phyloP scores from a whole-genome alignment of 1,140 invertebrate species.

The Camponotus pennsylvanicus region DNA sequence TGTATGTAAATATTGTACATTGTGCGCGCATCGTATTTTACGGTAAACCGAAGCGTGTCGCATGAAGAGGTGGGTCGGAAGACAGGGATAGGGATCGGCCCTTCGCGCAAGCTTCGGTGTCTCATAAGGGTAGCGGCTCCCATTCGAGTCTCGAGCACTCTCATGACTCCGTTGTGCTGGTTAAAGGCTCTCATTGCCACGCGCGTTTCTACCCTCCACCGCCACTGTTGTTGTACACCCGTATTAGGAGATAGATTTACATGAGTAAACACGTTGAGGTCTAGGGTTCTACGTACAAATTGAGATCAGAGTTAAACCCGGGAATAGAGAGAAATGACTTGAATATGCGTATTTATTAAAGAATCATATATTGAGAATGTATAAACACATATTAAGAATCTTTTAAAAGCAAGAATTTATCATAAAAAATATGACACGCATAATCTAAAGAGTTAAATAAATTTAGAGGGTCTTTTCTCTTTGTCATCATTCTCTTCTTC shows the following conservation, averaged over 20 bases:
- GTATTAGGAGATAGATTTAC: conserved; percentile 76
- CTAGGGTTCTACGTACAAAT: conserved; percentile 72
- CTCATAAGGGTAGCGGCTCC: conserved; percentile 19
- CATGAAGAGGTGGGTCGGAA: conserved; percentile 64
- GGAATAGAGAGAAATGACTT: conserved; percentile 62
- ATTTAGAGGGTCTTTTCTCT: too few relatives aligned
- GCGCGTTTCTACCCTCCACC: conserved; percentile 29
- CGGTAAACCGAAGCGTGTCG: conserved; percentile 76
- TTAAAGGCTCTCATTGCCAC: conserved; percentile 59
- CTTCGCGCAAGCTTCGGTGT: conserved; percentile 32
- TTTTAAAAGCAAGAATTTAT: neutral
- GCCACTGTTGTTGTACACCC: conserved; percentile 48
- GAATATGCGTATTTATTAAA: conserved; percentile 59
- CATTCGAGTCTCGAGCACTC: conserved; percentile 43
- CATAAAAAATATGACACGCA: too few relatives aligned
- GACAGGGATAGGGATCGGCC: conserved; percentile 43
- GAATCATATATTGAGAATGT: neutral
- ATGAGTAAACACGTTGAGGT: conserved; percentile 73
- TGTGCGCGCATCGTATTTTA: conserved; percentile 70
- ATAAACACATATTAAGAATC: neutral
- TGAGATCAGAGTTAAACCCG: conserved; percentile 72
- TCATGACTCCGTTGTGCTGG: conserved; percentile 50
- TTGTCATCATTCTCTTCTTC: too few relatives aligned
- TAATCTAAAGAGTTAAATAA: too few relatives aligned
- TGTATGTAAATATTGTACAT: conserved; percentile 12